Conservation (phyloP, 2,888 invertebrate species). For the Acanthosoma haemorrhoidale region DNA sequence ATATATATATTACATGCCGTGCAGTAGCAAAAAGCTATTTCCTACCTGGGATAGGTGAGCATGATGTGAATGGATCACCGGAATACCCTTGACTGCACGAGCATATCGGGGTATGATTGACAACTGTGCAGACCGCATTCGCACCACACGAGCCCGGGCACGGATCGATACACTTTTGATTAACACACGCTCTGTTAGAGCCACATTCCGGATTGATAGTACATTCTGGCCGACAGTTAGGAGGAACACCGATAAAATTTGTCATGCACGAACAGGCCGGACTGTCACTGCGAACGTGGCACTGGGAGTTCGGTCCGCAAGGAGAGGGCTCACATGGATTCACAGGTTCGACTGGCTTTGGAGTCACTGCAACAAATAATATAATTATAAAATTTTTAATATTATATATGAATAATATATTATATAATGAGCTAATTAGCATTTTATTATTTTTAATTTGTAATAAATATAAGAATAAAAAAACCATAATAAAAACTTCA, state of each 20-base stretch:
- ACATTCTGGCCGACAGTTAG: constrained; percentile 42
- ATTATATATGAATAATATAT: too few relatives aligned
- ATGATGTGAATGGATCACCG: constrained; percentile 42
- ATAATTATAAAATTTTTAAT: background rate
- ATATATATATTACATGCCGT: constrained; percentile 25
- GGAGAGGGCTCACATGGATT: constrained; percentile 66
- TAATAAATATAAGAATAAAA: too few relatives aligned
- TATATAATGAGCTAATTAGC: too few relatives aligned
- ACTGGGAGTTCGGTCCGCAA: constrained; percentile 66
- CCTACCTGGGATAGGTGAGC: constrained; percentile 37
- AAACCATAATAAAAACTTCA: too few relatives aligned
- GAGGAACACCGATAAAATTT: constrained; percentile 41
- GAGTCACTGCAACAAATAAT: constrained; percentile 37
- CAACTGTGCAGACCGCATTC: constrained; percentile 40
- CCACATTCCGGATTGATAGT: constrained; percentile 42
- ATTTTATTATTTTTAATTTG: too few relatives aligned
- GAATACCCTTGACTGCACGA: constrained; percentile 40
- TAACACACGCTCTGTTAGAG: constrained; percentile 40
- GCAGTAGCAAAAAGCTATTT: background rate
- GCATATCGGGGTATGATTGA: constrained; percentile 42
- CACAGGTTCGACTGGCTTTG: constrained; percentile 40
- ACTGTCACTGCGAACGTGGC: constrained; percentile 50
- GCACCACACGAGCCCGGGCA: constrained; percentile 42
- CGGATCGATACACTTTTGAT: constrained; percentile 41
- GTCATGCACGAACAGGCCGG: constrained; percentile 42